Evolutionary conservation across 2,888 invertebrate genomes (phyloP).

Genomic region (Drosophila nr. medialis): DNA sequence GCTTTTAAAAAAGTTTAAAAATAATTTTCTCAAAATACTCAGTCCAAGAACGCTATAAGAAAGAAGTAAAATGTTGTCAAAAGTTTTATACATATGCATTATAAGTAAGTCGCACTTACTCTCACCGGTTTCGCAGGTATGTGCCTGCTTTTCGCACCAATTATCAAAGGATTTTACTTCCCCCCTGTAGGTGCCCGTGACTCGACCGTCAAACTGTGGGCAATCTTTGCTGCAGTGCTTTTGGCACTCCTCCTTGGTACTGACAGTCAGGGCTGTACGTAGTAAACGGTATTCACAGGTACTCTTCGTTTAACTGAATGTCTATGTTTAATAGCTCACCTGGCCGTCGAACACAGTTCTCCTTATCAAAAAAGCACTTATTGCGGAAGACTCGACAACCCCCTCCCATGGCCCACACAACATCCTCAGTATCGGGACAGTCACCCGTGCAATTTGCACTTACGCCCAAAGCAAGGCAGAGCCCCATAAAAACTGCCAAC

Average conservation of each 20-base stretch:
- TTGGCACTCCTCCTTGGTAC: not conserved
- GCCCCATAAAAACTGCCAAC: slow-evolving; percentile 11
- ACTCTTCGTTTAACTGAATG: not conserved
- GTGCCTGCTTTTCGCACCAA: not conserved
- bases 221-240: not conserved
- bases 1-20: not conserved
- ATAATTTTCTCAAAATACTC: not conserved
- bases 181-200: slow-evolving; percentile 1
- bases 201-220: not conserved
- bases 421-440: slow-evolving; percentile 51
- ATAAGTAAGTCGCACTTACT: not conserved
- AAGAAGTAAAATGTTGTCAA: not conserved
- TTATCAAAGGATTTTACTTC: not conserved
- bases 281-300: not conserved
- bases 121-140: not conserved
- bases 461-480: slow-evolving; percentile 34
- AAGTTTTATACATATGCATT: not conserved
- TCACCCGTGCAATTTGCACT: slow-evolving; percentile 36
- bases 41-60: slow-evolving; percentile 1
- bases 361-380: slow-evolving; percentile 1
- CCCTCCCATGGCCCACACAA: not conserved
- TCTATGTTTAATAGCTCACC: not conserved
- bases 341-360: not conserved
- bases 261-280: not conserved
- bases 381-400: not conserved